These are phyloP conservation scores for Rhopalosiphum padi DNA, from an alignment of 1,140 invertebrate genomes.

Conservation along the genomic window DNA sequence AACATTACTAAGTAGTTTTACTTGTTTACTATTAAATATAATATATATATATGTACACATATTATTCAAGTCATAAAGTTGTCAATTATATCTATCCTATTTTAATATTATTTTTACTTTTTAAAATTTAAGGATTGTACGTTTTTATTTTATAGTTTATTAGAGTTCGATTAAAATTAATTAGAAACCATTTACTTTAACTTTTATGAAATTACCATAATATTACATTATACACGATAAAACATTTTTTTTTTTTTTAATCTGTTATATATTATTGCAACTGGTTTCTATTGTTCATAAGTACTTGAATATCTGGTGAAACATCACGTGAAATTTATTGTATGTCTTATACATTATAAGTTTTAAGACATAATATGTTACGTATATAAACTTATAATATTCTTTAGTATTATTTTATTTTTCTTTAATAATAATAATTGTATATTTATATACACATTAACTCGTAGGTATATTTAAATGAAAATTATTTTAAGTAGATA, in stretches of 20 bases:
- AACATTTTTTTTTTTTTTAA: background rate
- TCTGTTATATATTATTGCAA: background rate
- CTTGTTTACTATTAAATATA: background rate
- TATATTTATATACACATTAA: background rate
- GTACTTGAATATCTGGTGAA: background rate
- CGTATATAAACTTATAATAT: background rate
- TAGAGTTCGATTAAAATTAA: background rate
- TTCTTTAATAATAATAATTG: background rate
- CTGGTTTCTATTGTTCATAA: background rate
- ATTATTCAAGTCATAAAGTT: background rate
- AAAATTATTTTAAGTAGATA: background rate
- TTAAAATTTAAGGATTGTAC: background rate
- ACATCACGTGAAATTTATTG: background rate
- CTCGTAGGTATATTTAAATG: background rate
- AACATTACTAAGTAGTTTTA: background rate
- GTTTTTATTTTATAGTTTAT: background rate
- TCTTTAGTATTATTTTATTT: background rate
- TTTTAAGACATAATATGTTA: background rate
- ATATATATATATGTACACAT: background rate
- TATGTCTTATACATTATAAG: background rate
- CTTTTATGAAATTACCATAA: background rate
- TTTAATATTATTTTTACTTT: background rate
- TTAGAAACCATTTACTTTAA: background rate
- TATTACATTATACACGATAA: background rate
- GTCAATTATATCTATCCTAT: background rate